Conservation (phyloP, 1,140 invertebrate species). For the Sycophaga agraensis region DNA sequence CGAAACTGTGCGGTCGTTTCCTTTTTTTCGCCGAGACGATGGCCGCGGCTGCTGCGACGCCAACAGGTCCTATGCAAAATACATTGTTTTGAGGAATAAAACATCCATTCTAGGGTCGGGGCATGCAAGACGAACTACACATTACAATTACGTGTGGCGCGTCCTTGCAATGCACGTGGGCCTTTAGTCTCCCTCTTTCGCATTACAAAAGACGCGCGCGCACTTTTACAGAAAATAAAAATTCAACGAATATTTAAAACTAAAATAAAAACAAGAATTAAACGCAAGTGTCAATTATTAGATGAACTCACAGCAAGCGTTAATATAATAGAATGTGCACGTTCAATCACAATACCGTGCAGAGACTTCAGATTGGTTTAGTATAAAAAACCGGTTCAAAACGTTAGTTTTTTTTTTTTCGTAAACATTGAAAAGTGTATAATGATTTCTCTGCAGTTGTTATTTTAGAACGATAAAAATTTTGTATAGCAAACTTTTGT, state of each 20-base stretch:
- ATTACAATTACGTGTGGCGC: too few relatives aligned
- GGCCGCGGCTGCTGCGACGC: slow-evolving; percentile 94
- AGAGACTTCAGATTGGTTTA: slow-evolving; percentile 3
- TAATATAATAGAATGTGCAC: slow-evolving; percentile 3
- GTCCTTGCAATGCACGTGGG: too few relatives aligned
- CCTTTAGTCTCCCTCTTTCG: too few relatives aligned
- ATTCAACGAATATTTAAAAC: too few relatives aligned
- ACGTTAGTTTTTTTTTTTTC: background rate
- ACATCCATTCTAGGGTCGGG: background rate
- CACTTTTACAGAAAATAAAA: too few relatives aligned
- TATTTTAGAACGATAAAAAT: slow-evolving; percentile 4
- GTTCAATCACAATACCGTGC: too few relatives aligned
- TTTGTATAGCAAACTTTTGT: too few relatives aligned
- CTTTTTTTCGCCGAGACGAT: slow-evolving; percentile 95
- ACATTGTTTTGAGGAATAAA: slow-evolving; percentile 27
- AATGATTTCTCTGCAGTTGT: background rate
- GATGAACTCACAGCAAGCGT: slow-evolving; percentile 2
- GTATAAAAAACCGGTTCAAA: background rate
- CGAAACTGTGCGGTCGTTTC: slow-evolving; percentile 93
- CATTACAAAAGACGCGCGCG: too few relatives aligned
- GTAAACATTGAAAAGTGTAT: background rate
- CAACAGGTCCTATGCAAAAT: slow-evolving; percentile 76
- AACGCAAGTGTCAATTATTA: background rate
- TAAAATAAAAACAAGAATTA: too few relatives aligned
- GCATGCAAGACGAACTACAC: slow-evolving; percentile 23